Evolutionary conservation across 2,113 vertebrate genomes (phyloP).

Genomic region (Terrapene triunguis): DNA sequence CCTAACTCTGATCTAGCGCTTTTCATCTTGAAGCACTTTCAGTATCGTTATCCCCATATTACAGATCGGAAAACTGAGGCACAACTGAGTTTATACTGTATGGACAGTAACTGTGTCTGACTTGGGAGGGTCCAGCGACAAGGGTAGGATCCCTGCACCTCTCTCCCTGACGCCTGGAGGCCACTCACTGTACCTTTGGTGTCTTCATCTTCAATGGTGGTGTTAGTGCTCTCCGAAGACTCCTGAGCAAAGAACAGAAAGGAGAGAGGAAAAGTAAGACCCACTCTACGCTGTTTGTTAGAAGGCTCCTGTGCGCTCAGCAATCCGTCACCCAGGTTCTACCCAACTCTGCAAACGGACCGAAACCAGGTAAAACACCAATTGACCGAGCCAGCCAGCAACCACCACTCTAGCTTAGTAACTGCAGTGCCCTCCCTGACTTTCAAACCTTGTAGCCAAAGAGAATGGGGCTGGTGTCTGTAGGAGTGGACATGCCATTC

Average conservation of each 20-base stretch:
- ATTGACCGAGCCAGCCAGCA: constrained; percentile 66
- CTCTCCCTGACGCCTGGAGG: neutral
- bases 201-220: constrained; percentile 98
- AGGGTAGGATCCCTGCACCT: neutral
- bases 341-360: constrained; percentile 62
- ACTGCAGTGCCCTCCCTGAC: constrained; percentile 68
- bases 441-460: constrained; percentile 50
- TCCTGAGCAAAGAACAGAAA: constrained; percentile 87
- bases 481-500: constrained; percentile 69
- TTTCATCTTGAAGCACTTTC: neutral
- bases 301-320: neutral
- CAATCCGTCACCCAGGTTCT: constrained; percentile 61
- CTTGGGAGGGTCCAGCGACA: neutral
- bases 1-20: neutral
- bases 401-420: constrained; percentile 60
- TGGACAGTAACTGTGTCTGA: neutral
- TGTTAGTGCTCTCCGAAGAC: constrained; percentile 98
- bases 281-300: rapidly evolving
- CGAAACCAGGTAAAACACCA: constrained; percentile 65
- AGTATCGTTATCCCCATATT: neutral
- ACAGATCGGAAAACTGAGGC: neutral
- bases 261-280: constrained; percentile 57
- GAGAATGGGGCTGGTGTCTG: constrained; percentile 48
- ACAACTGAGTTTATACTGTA: neutral
- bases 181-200: constrained; percentile 87